Evolutionary conservation across 2,113 vertebrate genomes (phyloP).

Genomic region (Craseonycteris thonglongyai): DNA sequence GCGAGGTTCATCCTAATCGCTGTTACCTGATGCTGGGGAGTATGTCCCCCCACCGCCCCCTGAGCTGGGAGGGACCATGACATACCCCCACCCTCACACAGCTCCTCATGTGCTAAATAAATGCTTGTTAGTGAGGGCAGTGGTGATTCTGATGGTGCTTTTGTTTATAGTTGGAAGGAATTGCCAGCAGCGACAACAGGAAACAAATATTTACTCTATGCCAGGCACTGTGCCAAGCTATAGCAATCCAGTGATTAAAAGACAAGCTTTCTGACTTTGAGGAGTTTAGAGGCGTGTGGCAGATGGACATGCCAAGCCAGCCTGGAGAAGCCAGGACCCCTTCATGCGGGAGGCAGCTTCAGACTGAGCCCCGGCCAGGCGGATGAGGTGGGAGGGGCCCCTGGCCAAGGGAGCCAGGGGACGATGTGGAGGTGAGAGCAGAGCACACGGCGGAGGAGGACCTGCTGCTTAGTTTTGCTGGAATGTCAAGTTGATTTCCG

Average conservation of each 20-base stretch:
- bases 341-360: neutral
- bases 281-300: neutral
- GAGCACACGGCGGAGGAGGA: neutral
- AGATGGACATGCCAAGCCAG: accelerated
- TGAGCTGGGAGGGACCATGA: neutral
- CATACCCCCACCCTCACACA: neutral
- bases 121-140: neutral
- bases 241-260: neutral
- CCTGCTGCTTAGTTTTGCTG: neutral
- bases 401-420: neutral
- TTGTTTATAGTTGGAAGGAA: neutral
- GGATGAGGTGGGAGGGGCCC: neutral
- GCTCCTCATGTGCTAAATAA: neutral
- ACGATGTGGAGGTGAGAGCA: too few species aligned
- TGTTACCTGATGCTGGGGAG: neutral
- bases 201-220: neutral
- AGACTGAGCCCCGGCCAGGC: neutral
- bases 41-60: neutral
- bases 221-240: neutral
- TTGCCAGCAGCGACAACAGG: neutral
- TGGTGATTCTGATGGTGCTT: neutral
- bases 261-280: neutral
- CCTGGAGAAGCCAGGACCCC: neutral
- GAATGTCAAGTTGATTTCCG: neutral
- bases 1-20: neutral